phyloP scores from a whole-genome alignment of 2,888 invertebrate species.

The Gasteruption jaculator region DNA sequence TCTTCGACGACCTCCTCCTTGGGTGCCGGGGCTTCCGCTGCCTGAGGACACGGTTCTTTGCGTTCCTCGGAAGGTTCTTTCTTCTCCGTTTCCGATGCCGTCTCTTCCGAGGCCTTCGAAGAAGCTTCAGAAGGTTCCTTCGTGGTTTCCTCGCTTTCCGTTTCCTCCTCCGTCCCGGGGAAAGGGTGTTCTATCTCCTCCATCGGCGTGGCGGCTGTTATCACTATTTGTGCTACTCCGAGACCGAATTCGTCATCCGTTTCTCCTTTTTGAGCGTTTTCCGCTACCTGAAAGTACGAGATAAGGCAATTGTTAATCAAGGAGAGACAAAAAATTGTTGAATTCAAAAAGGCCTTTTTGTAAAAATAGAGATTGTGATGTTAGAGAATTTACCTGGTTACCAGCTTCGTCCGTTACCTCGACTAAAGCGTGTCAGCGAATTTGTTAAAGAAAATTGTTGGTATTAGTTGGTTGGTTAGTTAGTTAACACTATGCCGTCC shows the following conservation, averaged over 20 bases:
- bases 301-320: too few relatives aligned
- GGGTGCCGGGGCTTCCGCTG: conserved; percentile 19
- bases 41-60: conserved; percentile 23
- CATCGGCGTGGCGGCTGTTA: conserved; percentile 92
- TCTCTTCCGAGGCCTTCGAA: too few relatives aligned
- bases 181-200: conserved; percentile 81
- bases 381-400: conserved; percentile 38
- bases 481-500: too few relatives aligned
- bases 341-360: background rate
- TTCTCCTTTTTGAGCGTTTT: conserved; percentile 20
- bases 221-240: conserved; percentile 85
- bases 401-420: conserved; percentile 44
- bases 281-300: conserved; percentile 9
- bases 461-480: too few relatives aligned
- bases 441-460: too few relatives aligned
- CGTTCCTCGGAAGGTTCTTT: conserved; percentile 24
- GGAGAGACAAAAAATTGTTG: background rate
- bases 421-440: too few relatives aligned
- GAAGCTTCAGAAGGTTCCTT: conserved; percentile 19
- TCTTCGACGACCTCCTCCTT: conserved; percentile 40
- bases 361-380: conserved; percentile 1
- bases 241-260: conserved; percentile 61
- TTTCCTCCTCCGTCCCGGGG: conserved; percentile 57
- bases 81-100: conserved; percentile 24
- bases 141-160: conserved; percentile 27